phyloP scores from a whole-genome alignment of 2,797 vertebrate genomes.

The Salarias fasciatus region DNA sequence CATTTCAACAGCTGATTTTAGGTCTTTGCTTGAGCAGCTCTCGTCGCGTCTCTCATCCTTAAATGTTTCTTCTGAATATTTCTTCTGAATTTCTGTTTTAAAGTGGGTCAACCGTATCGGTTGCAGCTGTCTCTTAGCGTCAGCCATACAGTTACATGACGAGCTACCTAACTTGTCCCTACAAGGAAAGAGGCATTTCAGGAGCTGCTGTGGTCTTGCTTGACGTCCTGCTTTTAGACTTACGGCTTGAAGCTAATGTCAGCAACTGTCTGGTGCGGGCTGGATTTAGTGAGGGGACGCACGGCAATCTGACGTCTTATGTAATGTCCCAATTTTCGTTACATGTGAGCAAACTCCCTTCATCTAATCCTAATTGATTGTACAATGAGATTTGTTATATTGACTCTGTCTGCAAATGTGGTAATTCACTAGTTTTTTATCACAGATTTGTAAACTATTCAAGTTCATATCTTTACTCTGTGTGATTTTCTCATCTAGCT shows the following conservation, averaged over 20 bases:
- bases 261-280: constrained; percentile 38
- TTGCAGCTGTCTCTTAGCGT: constrained; percentile 80
- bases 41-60: constrained; percentile 9
- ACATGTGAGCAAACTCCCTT: not conserved
- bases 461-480: not conserved
- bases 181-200: constrained; percentile 78
- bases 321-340: not conserved
- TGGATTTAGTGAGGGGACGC: constrained; percentile 45
- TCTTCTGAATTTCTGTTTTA: constrained; percentile 54
- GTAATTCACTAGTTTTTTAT: not conserved
- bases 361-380: not conserved
- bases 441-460: not conserved
- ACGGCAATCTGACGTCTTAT: constrained; percentile 9
- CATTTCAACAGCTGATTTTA: not conserved
- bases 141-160: constrained; percentile 72
- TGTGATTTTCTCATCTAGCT: constrained; percentile 70
- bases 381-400: constrained; percentile 1
- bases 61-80: constrained; percentile 40
- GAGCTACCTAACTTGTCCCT: constrained; percentile 77
- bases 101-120: constrained; percentile 67
- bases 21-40: not conserved
- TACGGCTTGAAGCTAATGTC: constrained; percentile 58
- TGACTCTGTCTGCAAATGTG: not conserved
- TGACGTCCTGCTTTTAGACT: constrained; percentile 73
- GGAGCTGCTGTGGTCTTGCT: constrained; percentile 58